Conservation (phyloP, 2,888 invertebrate species). For the Lucinisca nassula region DNA sequence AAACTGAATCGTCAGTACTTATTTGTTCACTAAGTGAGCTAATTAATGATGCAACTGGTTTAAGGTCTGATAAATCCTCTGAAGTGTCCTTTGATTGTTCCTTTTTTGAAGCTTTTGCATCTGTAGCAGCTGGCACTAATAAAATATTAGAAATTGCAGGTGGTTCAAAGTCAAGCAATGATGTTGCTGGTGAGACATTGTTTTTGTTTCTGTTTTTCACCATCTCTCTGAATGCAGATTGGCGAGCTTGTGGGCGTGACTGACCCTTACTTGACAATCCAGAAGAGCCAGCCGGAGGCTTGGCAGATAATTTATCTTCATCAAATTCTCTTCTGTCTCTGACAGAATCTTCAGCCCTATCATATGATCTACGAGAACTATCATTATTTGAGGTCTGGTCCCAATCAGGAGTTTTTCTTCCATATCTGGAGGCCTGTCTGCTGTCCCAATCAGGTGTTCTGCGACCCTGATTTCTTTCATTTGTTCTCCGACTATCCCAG, state of each 20-base stretch:
- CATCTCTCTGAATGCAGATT: slow-evolving; percentile 77
- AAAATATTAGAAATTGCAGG: slow-evolving; percentile 76
- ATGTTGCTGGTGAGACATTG: slow-evolving; percentile 85
- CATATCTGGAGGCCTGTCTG: slow-evolving; percentile 18
- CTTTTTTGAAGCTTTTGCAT: slow-evolving; percentile 11
- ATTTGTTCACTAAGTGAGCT: slow-evolving; percentile 72
- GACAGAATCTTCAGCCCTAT: not conserved
- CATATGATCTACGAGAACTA: not conserved
- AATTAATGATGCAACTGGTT: slow-evolving; percentile 69
- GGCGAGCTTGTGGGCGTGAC: slow-evolving; percentile 27
- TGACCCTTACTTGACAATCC: not conserved
- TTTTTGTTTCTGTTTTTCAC: slow-evolving; percentile 70
- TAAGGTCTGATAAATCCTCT: slow-evolving; percentile 52
- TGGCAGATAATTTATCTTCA: slow-evolving; percentile 46
- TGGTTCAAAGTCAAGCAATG: slow-evolving; percentile 84
- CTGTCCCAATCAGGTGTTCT: slow-evolving; percentile 66
- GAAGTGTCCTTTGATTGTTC: slow-evolving; percentile 15
- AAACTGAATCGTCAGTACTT: slow-evolving; percentile 39
- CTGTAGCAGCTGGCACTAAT: slow-evolving; percentile 78
- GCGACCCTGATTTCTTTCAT: slow-evolving; percentile 30
- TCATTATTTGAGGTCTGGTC: not conserved
- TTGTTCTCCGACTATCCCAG: slow-evolving; percentile 20
- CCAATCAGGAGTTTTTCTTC: slow-evolving; percentile 42
- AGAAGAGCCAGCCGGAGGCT: slow-evolving; percentile 55
- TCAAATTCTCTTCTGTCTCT: slow-evolving; percentile 1